A percentile compares a stretch with the other conserved stretches of the same genome.
Conservation (phyloP, 1,140 invertebrate species). For the Philopotamus ludificatus region DNA sequence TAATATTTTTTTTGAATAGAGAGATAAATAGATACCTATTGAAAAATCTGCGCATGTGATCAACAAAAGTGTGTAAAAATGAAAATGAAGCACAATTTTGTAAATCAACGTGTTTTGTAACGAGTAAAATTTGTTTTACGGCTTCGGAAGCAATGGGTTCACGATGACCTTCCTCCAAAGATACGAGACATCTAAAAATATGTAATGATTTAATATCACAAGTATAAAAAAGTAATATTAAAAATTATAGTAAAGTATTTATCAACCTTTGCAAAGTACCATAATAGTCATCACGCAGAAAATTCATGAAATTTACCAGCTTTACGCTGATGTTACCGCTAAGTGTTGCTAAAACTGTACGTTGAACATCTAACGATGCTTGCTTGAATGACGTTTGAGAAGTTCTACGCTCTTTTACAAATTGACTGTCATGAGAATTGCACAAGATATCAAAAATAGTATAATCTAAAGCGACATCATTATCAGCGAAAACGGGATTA, state of each 20-base stretch:
- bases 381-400: constrained; percentile 52
- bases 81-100: constrained; percentile 75
- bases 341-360: constrained; percentile 69
- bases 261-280: constrained; percentile 71
- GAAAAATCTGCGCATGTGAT: constrained; percentile 74
- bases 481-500: no score
- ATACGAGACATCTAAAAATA: constrained; percentile 48
- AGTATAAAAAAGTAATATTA: background rate
- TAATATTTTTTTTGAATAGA: no score
- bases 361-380: constrained; percentile 75
- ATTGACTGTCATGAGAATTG: no score
- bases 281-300: constrained; percentile 78
- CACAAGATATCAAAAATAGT: no score
- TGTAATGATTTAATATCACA: background rate
- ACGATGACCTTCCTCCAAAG: constrained; percentile 47
- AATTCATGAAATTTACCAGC: constrained; percentile 79
- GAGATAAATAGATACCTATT: constrained; percentile 48
- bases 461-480: no score
- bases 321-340: constrained; percentile 79
- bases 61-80: constrained; percentile 70
- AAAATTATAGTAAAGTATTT: constrained; percentile 1
- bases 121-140: constrained; percentile 77
- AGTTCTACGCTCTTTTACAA: no score
- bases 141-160: constrained; percentile 71
- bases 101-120: constrained; percentile 83